A percentile compares a stretch with the other conserved stretches of the same genome.
Evolutionary conservation across 2,797 vertebrate genomes (phyloP).

Genomic region (Silurus aristotelis): DNA sequence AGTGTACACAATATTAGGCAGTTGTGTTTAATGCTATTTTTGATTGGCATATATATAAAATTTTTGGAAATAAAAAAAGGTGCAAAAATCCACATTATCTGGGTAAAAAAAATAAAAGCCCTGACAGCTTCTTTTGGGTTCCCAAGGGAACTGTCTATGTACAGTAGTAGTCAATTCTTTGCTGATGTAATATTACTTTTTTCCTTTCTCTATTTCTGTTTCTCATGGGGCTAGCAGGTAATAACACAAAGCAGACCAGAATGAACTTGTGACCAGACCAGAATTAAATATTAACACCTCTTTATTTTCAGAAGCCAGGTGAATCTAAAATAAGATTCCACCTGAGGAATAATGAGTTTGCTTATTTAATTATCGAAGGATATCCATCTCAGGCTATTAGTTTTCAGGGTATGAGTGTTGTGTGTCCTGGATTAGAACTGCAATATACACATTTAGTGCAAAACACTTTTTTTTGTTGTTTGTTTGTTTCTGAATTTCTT

Average conservation of each 20-base stretch:
- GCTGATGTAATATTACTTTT: conserved; percentile 14
- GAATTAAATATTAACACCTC: conserved; percentile 4
- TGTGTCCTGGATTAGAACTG: background rate
- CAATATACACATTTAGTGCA: background rate
- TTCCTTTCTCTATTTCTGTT: conserved; percentile 1
- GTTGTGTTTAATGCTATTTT: too few relatives aligned
- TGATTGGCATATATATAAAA: too few relatives aligned
- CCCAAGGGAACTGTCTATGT: background rate
- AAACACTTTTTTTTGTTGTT: background rate
- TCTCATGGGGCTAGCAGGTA: background rate
- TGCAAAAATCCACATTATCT: background rate
- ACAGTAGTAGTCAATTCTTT: background rate
- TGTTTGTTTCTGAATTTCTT: background rate
- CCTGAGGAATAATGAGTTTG: background rate
- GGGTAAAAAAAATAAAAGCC: background rate
- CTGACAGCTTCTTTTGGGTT: background rate
- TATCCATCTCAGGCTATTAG: background rate
- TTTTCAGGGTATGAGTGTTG: background rate
- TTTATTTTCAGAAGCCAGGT: background rate
- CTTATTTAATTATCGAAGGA: background rate
- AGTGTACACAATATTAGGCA: too few relatives aligned
- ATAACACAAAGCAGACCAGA: background rate
- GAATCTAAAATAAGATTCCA: background rate
- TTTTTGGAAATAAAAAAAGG: too few relatives aligned
- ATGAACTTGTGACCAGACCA: background rate